phyloP scores from a whole-genome alignment of 2,888 invertebrate genomes.

The Sarcophaga carnaria region DNA sequence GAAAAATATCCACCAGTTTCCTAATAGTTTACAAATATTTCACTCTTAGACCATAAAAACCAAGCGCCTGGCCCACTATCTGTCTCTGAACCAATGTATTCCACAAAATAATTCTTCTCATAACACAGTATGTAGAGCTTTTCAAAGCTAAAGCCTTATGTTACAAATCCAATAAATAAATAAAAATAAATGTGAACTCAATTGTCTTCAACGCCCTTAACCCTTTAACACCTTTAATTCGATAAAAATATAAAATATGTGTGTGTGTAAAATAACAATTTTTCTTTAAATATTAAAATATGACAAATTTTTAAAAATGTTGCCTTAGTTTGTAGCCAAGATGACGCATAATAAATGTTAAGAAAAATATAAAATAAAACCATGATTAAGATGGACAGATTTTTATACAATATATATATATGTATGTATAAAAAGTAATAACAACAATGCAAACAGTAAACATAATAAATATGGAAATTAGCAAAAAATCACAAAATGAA shows the following conservation, averaged over 20 bases:
- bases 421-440: not conserved
- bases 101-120: no score
- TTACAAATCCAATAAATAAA: no score
- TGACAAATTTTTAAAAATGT: not conserved
- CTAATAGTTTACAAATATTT: no score
- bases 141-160: no score
- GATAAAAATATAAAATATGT: not conserved
- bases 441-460: not conserved
- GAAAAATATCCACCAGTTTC: no score
- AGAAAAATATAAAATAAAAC: not conserved
- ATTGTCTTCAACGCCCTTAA: not conserved
- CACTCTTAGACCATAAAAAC: no score
- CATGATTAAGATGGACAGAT: not conserved
- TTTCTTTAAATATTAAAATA: not conserved
- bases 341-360: not conserved
- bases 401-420: no score
- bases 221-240: not conserved
- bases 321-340: not conserved
- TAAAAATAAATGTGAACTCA: not conserved
- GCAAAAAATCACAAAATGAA: not conserved
- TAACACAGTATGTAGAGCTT: no score
- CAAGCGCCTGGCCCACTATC: no score
- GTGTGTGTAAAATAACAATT: not conserved
- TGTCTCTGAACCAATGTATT: no score
- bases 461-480: slow-evolving; percentile 11